A percentile compares a stretch with the other conserved stretches of the same genome.
These are phyloP conservation scores for Paramacrobiotus metropolitanus DNA, from an alignment of 1,140 invertebrate genomes.

Conservation along the genomic window DNA sequence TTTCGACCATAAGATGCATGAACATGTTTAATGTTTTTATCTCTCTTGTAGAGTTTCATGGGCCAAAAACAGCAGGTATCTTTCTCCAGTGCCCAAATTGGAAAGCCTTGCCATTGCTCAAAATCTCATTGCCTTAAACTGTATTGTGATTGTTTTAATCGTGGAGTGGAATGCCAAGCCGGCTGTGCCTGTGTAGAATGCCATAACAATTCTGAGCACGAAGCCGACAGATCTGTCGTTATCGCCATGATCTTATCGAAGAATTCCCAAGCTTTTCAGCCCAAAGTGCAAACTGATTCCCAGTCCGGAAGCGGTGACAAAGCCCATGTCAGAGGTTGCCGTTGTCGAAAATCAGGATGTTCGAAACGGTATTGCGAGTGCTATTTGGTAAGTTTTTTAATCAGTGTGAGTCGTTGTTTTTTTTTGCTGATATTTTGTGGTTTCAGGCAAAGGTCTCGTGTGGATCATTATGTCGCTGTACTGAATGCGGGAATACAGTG, in stretches of 20 bases:
- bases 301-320: background rate
- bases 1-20: too few species aligned
- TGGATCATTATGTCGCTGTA: too few species aligned
- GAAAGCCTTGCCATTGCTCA: background rate
- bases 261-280: background rate
- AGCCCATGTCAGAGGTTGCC: background rate
- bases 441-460: too few species aligned
- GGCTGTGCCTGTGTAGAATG: background rate
- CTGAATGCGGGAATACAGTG: too few species aligned
- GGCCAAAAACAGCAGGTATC: too few species aligned
- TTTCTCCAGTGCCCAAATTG: too few species aligned
- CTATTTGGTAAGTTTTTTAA: background rate
- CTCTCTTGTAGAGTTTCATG: too few species aligned
- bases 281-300: background rate
- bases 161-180: background rate
- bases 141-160: background rate
- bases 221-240: background rate
- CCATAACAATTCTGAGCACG: background rate
- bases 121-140: background rate
- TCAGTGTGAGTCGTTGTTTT: background rate
- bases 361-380: background rate
- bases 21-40: too few species aligned
- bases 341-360: background rate
- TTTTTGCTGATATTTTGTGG: too few species aligned
- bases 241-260: background rate